These are phyloP conservation scores for Onychorhynchus coronatus DNA, from an alignment of 2,113 vertebrate species.

Conservation along the genomic window DNA sequence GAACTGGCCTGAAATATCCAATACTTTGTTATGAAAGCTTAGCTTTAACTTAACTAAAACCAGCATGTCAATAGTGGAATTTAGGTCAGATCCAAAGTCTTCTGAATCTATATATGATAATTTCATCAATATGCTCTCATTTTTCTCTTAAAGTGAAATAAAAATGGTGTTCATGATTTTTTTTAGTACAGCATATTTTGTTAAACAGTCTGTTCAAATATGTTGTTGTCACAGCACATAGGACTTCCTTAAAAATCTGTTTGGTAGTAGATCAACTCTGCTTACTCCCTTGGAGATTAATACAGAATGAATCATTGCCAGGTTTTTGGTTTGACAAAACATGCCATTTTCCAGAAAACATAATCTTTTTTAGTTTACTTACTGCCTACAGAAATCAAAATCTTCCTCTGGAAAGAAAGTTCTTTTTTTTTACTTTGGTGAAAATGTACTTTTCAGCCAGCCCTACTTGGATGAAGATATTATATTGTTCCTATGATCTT, in stretches of 20 bases:
- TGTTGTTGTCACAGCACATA: background rate
- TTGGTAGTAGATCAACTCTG: background rate
- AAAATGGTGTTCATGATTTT: background rate
- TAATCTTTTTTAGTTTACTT: background rate
- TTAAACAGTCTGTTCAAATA: background rate
- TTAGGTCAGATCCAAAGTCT: background rate
- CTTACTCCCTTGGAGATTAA: background rate
- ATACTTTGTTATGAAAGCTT: background rate
- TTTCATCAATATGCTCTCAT: background rate
- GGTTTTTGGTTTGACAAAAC: background rate
- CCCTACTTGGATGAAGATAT: background rate
- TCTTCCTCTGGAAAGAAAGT: background rate
- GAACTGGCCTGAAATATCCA: constrained; percentile 50
- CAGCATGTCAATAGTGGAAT: background rate
- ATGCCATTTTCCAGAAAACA: background rate
- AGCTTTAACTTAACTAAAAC: background rate
- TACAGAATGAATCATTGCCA: background rate
- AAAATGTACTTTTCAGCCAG: background rate
- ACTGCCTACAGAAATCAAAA: background rate
- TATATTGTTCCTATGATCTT: background rate
- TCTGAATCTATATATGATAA: background rate
- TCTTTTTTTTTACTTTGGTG: background rate
- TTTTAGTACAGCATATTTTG: background rate
- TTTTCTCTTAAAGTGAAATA: background rate
- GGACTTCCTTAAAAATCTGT: background rate